Evolutionary conservation across 2,113 vertebrate genomes (phyloP).

Genomic region (Pseudorhombus dupliciocellatus): DNA sequence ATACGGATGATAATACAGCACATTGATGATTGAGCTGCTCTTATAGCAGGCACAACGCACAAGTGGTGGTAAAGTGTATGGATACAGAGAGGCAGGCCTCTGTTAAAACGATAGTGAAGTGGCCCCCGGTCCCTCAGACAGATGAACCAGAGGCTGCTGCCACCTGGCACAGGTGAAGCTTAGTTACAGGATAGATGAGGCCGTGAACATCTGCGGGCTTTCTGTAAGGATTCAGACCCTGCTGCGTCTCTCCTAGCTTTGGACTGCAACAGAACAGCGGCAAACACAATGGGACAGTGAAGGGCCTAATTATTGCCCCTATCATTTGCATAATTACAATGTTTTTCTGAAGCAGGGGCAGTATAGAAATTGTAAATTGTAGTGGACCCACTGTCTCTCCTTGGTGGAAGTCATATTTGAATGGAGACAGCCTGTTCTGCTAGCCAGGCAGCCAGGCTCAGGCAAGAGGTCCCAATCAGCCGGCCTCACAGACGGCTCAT

Average conservation of each 20-base stretch:
- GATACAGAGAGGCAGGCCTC: not conserved
- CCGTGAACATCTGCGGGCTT: constrained; percentile 71
- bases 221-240: constrained; percentile 61
- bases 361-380: constrained; percentile 86
- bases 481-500: constrained; percentile 90
- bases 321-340: constrained; percentile 86
- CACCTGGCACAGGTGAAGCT: constrained; percentile 22
- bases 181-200: constrained; percentile 37
- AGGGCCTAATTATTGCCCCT: constrained; percentile 83
- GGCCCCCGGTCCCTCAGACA: not conserved
- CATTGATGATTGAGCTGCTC: not conserved
- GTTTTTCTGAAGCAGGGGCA: constrained; percentile 68
- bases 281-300: constrained; percentile 74
- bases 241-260: constrained; percentile 52
- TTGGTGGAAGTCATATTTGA: constrained; percentile 90
- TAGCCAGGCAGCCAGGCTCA: constrained; percentile 85
- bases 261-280: constrained; percentile 63
- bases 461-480: constrained; percentile 85
- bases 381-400: constrained; percentile 74
- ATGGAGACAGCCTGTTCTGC: constrained; percentile 85
- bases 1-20: too few species aligned
- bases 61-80: not conserved
- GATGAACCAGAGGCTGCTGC: constrained; percentile 6
- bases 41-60: not conserved
- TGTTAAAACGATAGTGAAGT: constrained; percentile 1